These are phyloP conservation scores for Nannoperca obscura DNA, from an alignment of 2,797 vertebrate species.

Conservation along the genomic window DNA sequence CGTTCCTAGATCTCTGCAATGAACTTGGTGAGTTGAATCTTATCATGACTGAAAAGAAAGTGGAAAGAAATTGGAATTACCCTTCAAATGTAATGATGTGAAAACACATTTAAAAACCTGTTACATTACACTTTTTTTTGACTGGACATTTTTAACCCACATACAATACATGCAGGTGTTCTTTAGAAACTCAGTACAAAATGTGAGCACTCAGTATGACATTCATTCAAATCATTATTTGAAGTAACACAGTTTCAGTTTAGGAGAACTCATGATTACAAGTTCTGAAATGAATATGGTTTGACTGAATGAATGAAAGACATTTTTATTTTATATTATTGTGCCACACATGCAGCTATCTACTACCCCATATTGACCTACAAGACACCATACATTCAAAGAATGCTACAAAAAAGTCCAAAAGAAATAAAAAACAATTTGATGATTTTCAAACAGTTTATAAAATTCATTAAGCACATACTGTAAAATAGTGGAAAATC, in stretches of 20 bases:
- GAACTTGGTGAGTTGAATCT: background rate
- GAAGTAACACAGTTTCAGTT: background rate
- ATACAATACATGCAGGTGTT: background rate
- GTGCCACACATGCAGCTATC: background rate
- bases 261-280: background rate
- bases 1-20: background rate
- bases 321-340: background rate
- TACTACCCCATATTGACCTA: background rate
- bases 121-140: too few relatives aligned
- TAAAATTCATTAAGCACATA: too few relatives aligned
- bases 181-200: background rate
- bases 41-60: too few relatives aligned
- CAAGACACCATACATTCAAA: background rate
- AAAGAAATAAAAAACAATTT: too few relatives aligned
- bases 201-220: background rate
- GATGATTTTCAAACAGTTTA: too few relatives aligned
- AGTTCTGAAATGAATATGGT: background rate
- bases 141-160: background rate
- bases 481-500: too few relatives aligned
- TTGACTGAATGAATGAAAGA: background rate
- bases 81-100: too few relatives aligned
- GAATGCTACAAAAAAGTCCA: background rate
- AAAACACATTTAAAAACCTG: background rate
- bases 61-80: too few relatives aligned
- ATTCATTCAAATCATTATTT: background rate